These are phyloP conservation scores for Ceyx margarethae DNA, from an alignment of 2,113 vertebrate genomes.

Conservation along the genomic window DNA sequence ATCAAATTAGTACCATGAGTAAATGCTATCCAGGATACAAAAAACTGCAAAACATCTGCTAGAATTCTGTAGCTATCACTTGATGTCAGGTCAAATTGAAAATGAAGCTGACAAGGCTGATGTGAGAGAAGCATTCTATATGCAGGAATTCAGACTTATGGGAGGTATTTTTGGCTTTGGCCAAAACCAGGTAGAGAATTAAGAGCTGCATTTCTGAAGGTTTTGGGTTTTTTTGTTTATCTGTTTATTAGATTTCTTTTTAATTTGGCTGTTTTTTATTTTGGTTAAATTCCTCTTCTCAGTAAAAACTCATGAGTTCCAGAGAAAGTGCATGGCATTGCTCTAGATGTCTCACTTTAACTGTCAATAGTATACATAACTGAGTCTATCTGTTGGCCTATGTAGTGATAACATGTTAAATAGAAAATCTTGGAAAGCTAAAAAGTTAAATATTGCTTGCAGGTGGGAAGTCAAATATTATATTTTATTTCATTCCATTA, in stretches of 20 bases:
- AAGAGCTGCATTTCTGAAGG: not conserved
- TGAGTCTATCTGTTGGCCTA: not conserved
- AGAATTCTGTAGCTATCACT: not conserved
- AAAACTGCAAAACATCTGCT: not conserved
- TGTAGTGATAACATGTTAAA: not conserved
- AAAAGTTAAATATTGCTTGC: not conserved
- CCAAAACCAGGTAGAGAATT: not conserved
- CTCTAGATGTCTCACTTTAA: not conserved
- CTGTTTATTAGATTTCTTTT: constrained; percentile 32
- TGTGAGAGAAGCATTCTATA: not conserved
- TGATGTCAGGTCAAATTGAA: not conserved
- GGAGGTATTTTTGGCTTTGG: not conserved
- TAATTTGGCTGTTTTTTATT: constrained; percentile 14
- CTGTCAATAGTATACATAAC: not conserved
- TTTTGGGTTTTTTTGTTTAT: not conserved
- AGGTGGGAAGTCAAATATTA: not conserved
- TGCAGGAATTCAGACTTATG: constrained; percentile 33
- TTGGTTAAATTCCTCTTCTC: not conserved
- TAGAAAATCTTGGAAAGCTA: not conserved
- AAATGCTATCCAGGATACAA: not conserved
- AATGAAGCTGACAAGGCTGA: not conserved
- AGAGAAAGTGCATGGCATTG: not conserved
- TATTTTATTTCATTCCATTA: not conserved
- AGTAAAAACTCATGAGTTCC: not conserved
- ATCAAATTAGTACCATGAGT: not conserved